A percentile compares a stretch with the other conserved stretches of the same genome.
Conservation (phyloP, 2,113 vertebrate species). For the Phasianus colchicus region DNA sequence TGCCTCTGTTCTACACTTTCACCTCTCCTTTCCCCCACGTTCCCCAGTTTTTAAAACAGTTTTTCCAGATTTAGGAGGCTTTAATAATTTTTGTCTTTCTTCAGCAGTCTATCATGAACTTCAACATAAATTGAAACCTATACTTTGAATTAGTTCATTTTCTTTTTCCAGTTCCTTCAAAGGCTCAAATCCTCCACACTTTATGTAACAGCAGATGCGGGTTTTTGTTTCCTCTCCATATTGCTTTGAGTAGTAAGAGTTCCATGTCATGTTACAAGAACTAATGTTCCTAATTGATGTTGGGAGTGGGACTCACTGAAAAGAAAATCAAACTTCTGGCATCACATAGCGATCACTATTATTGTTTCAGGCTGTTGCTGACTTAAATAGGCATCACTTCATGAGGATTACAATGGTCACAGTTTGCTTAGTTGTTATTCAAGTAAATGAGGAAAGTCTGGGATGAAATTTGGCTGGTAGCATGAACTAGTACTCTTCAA, state of each 20-base stretch:
- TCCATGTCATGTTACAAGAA: background rate
- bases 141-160: background rate
- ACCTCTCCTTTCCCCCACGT: background rate
- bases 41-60: background rate
- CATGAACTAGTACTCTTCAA: fast-evolving
- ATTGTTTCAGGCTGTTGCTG: background rate
- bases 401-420: background rate
- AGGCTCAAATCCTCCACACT: background rate
- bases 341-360: background rate
- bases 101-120: background rate
- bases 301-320: background rate
- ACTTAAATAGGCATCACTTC: background rate
- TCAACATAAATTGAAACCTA: background rate
- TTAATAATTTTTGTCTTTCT: background rate
- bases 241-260: background rate
- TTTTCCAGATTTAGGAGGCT: background rate
- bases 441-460: background rate
- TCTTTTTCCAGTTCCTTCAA: background rate
- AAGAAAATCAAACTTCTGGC: background rate
- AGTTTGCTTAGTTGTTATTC: background rate
- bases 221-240: background rate
- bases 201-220: background rate
- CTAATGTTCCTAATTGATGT: background rate
- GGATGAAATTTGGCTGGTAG: background rate
- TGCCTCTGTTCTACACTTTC: background rate